Evolutionary conservation across 2,113 vertebrate genomes (phyloP).

Genomic region (Lynx canadensis): DNA sequence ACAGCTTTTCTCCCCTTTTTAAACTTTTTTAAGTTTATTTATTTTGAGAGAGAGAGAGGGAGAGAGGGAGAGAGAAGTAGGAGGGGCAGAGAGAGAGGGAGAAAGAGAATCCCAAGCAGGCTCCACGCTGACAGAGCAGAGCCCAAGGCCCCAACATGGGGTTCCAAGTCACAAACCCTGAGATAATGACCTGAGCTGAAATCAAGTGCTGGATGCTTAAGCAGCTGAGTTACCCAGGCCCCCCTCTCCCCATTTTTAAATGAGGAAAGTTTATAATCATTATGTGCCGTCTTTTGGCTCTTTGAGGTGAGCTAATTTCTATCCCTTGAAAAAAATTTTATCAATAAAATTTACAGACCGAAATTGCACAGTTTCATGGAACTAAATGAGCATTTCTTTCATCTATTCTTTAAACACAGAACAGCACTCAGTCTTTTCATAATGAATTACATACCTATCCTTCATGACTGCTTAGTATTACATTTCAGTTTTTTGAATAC

Average conservation of each 20-base stretch:
- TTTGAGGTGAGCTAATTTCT: background rate
- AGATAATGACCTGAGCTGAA: no score
- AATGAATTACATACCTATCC: constrained; percentile 20
- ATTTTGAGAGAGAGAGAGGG: no score
- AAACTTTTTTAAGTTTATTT: no score
- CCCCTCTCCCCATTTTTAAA: background rate
- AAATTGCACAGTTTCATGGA: background rate
- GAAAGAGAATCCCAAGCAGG: no score
- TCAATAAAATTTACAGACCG: background rate
- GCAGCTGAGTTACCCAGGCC: no score
- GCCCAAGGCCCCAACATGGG: no score
- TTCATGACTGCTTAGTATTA: constrained; percentile 56
- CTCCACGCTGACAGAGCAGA: no score
- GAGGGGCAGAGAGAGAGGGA: no score
- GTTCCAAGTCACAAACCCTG: no score
- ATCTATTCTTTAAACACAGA: constrained; percentile 35
- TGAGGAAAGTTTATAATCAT: background rate
- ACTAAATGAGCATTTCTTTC: constrained; percentile 22
- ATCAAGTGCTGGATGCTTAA: no score
- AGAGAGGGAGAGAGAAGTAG: no score
- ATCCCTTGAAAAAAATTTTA: constrained; percentile 40
- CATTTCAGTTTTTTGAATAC: constrained; percentile 55
- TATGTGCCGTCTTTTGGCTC: background rate
- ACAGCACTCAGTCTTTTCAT: constrained; percentile 61
- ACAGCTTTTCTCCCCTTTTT: background rate